Evolutionary conservation across 2,113 vertebrate species (phyloP).

Genomic region (Ranitomeya variabilis): DNA sequence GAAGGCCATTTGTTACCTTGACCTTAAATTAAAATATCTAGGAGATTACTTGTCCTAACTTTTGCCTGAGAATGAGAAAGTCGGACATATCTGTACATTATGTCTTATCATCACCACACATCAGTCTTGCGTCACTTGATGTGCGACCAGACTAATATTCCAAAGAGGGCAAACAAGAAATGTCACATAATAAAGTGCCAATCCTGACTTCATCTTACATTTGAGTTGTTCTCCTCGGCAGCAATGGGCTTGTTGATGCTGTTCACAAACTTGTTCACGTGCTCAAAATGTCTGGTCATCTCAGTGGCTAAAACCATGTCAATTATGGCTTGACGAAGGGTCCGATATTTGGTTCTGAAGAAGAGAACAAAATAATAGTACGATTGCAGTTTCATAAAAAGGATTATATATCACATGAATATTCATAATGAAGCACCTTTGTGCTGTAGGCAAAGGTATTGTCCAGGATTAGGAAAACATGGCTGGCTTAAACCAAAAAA

Average conservation of each 20-base stretch:
- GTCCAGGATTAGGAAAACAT: too few species aligned
- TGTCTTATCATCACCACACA: background rate
- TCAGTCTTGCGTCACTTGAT: background rate
- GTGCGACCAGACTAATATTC: background rate
- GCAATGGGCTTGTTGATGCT: constrained; percentile 93
- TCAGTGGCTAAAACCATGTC: constrained; percentile 98
- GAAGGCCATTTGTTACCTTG: too few species aligned
- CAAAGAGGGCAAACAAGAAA: background rate
- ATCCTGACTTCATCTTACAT: constrained; percentile 62
- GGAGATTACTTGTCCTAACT: background rate
- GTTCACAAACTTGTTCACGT: constrained; percentile 97
- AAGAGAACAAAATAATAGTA: constrained; percentile 29
- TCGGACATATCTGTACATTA: background rate
- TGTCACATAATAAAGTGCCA: background rate
- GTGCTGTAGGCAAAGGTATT: too few species aligned
- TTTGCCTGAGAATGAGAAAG: background rate
- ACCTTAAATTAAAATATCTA: background rate
- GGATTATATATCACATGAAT: too few species aligned
- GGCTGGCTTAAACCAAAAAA: too few species aligned
- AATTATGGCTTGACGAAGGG: constrained; percentile 90
- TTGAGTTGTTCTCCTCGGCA: constrained; percentile 79
- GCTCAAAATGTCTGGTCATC: constrained; percentile 97
- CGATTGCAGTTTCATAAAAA: background rate
- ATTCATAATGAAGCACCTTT: background rate
- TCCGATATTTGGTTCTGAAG: constrained; percentile 88